phyloP scores from a whole-genome alignment of 2,113 vertebrate species.

The Hepsetus odoe region DNA sequence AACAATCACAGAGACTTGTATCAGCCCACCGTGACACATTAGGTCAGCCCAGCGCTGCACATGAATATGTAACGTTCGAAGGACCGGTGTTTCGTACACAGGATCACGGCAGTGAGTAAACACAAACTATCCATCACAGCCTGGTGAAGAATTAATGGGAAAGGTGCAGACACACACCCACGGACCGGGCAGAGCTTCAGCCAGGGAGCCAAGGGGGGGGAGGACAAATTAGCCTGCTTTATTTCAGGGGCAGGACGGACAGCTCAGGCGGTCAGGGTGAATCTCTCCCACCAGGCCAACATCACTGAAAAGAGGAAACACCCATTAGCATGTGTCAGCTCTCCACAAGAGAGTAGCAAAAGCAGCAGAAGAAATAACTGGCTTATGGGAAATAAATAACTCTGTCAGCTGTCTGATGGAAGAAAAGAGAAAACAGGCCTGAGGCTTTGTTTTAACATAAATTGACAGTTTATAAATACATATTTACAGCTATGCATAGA shows the following conservation, averaged over 20 bases:
- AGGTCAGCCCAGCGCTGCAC: constrained; percentile 77
- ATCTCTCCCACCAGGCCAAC: constrained; percentile 45
- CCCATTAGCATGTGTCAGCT: constrained; percentile 30
- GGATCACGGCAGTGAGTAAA: constrained; percentile 87
- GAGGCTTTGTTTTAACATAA: neutral
- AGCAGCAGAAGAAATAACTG: neutral
- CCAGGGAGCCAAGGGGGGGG: constrained; percentile 54
- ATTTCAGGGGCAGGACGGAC: constrained; percentile 54
- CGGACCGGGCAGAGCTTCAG: constrained; percentile 62
- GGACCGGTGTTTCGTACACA: constrained; percentile 84
- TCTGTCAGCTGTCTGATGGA: neutral
- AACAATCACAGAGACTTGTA: neutral
- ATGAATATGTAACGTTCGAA: constrained; percentile 90
- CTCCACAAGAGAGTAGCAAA: neutral
- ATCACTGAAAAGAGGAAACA: constrained; percentile 2
- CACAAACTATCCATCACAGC: constrained; percentile 90
- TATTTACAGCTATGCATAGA: too few relatives aligned
- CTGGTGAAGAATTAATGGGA: constrained; percentile 87
- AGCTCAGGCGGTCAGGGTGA: constrained; percentile 48
- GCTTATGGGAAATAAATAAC: neutral
- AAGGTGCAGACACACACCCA: constrained; percentile 66
- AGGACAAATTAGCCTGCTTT: constrained; percentile 61
- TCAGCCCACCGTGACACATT: constrained; percentile 42
- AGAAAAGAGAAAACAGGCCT: neutral
- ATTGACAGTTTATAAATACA: too few relatives aligned